Conservation (phyloP, 2,888 invertebrate genomes). For the Callyntrura sp. region DNA sequence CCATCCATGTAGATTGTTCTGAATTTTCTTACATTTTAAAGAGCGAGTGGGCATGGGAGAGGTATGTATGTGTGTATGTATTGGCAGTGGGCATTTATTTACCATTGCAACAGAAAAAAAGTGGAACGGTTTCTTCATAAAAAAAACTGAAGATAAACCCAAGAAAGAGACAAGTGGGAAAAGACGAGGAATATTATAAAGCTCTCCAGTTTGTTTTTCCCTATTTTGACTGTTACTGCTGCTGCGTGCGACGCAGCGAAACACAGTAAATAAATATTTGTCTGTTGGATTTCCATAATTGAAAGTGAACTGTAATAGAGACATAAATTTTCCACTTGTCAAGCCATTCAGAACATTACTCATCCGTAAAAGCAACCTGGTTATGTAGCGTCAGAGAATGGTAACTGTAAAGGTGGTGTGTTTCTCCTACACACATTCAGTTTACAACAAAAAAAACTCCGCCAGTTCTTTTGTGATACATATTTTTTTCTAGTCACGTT, state of each 20-base stretch:
- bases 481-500: slow-evolving; percentile 72
- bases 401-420: neutral
- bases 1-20: too few relatives aligned
- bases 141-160: neutral
- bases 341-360: slow-evolving; percentile 76
- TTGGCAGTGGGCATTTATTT: too few relatives aligned
- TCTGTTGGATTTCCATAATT: slow-evolving; percentile 80
- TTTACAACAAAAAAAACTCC: too few relatives aligned
- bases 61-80: neutral
- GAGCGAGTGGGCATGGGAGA: too few relatives aligned
- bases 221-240: neutral
- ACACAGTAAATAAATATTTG: slow-evolving; percentile 79
- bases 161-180: slow-evolving; percentile 17
- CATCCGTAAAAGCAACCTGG: slow-evolving; percentile 57
- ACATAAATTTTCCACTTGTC: slow-evolving; percentile 79
- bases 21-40: too few relatives aligned
- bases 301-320: slow-evolving; percentile 79
- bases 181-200: neutral
- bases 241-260: slow-evolving; percentile 51
- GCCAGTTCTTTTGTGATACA: slow-evolving; percentile 6
- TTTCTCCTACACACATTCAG: too few relatives aligned
- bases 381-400: neutral
- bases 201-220: neutral
- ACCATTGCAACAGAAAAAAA: neutral
- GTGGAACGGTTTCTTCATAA: neutral